These are phyloP conservation scores for Phalera bucephala DNA, from an alignment of 2,888 invertebrate species.

Conservation along the genomic window DNA sequence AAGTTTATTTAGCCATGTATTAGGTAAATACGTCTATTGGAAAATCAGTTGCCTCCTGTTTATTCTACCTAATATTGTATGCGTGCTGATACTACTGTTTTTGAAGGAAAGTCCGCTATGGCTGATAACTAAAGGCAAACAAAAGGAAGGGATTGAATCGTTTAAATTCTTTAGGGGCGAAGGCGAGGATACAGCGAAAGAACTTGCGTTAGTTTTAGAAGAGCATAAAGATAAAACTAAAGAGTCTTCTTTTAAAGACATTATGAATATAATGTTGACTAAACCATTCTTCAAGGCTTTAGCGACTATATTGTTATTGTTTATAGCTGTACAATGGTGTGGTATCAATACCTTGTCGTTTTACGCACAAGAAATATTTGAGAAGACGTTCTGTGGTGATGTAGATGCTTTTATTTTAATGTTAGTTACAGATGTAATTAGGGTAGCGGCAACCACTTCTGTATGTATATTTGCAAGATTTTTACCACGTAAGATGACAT, in stretches of 20 bases:
- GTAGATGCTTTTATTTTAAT: slow-evolving; percentile 46
- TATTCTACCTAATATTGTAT: slow-evolving; percentile 34
- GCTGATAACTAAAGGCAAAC: slow-evolving; percentile 48
- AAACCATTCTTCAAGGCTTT: slow-evolving; percentile 43
- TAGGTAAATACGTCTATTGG: slow-evolving; percentile 47
- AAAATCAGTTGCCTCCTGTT: slow-evolving; percentile 39
- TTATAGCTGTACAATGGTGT: slow-evolving; percentile 41
- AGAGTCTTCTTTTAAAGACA: slow-evolving; percentile 25
- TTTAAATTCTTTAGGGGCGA: slow-evolving; percentile 49
- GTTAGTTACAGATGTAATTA: slow-evolving; percentile 45
- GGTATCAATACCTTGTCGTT: slow-evolving; percentile 50
- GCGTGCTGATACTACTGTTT: slow-evolving; percentile 33
- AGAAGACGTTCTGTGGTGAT: slow-evolving; percentile 41
- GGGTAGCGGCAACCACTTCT: slow-evolving; percentile 24
- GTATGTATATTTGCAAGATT: slow-evolving; percentile 39
- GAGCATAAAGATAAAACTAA: slow-evolving; percentile 29
- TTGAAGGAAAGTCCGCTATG: slow-evolving; percentile 58
- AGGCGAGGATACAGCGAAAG: slow-evolving; percentile 37
- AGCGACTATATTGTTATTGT: slow-evolving; percentile 30
- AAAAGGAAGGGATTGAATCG: slow-evolving; percentile 37
- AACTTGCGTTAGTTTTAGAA: slow-evolving; percentile 40
- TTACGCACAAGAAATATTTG: slow-evolving; percentile 48
- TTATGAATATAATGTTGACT: slow-evolving; percentile 31
- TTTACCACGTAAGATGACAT: slow-evolving; percentile 40
- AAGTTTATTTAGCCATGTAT: slow-evolving; percentile 37